Conservation (phyloP, 2,113 vertebrate species). For the Crocuta crocuta region DNA sequence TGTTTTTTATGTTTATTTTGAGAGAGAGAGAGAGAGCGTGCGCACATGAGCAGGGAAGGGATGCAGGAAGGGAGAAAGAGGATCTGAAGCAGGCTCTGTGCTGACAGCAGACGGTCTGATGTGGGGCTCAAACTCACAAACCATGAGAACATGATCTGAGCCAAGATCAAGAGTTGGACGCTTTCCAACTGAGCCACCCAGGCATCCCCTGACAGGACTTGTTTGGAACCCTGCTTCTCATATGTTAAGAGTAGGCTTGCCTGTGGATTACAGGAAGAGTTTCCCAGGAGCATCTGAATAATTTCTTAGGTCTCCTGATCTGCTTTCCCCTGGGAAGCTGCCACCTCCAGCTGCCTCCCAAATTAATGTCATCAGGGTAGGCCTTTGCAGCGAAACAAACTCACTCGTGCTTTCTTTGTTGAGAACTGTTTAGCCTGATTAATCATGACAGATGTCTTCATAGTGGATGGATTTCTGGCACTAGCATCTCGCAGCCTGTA, state of each 20-base stretch:
- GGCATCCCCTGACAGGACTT: background rate
- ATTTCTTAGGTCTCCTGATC: slow-evolving; percentile 25
- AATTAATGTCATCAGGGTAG: slow-evolving; percentile 36
- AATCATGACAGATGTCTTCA: slow-evolving; percentile 56
- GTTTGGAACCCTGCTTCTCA: background rate
- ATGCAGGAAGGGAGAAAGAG: too few relatives aligned
- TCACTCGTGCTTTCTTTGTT: slow-evolving; percentile 12
- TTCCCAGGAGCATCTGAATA: background rate
- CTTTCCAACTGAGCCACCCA: too few relatives aligned
- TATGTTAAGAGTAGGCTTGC: background rate
- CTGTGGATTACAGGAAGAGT: background rate
- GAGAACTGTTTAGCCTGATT: slow-evolving; percentile 38
- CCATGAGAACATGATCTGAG: too few relatives aligned
- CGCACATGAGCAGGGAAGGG: too few relatives aligned
- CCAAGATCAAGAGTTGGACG: too few relatives aligned
- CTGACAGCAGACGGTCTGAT: too few relatives aligned
- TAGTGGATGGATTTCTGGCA: slow-evolving; percentile 6
- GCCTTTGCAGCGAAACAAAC: slow-evolving; percentile 38
- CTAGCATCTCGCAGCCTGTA: background rate
- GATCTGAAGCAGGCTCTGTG: too few relatives aligned
- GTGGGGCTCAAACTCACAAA: too few relatives aligned
- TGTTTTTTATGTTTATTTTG: too few relatives aligned
- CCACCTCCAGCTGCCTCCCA: slow-evolving; percentile 24
- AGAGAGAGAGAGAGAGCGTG: too few relatives aligned
- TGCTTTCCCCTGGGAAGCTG: slow-evolving; percentile 40